Evolutionary conservation across 1,140 invertebrate genomes (phyloP).

Genomic region (Drosophila arawakana): DNA sequence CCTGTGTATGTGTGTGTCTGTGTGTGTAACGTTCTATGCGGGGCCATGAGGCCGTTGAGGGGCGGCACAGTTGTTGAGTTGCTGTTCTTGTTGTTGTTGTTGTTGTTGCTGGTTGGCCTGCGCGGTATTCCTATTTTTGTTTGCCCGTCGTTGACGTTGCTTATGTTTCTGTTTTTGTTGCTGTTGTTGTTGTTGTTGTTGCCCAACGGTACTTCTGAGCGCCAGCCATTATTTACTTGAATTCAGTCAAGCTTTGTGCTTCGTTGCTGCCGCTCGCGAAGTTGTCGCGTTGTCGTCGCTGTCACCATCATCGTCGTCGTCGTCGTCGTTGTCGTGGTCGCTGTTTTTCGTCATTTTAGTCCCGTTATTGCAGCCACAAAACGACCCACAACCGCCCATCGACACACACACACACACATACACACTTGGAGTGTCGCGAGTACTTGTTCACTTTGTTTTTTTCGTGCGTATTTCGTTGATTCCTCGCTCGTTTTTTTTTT

Average conservation of each 20-base stretch:
- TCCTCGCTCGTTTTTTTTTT: constrained; percentile 17
- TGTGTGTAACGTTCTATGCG: constrained; percentile 41
- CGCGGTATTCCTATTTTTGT: constrained; percentile 77
- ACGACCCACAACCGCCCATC: constrained; percentile 12
- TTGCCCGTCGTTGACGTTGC: constrained; percentile 50
- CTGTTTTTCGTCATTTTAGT: constrained; percentile 29
- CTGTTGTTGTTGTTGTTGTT: constrained; percentile 57
- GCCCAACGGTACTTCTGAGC: constrained; percentile 78
- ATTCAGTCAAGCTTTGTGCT: constrained; percentile 81
- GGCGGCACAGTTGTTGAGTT: constrained; percentile 43
- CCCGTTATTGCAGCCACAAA: constrained; percentile 45
- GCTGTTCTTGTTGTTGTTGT: constrained; percentile 42
- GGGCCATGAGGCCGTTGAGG: constrained; percentile 42
- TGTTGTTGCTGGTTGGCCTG: constrained; percentile 50
- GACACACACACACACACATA: not conserved
- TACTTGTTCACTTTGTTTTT: not conserved
- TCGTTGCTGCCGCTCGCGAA: constrained; percentile 76
- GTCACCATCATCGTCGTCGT: constrained; percentile 23
- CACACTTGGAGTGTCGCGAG: not conserved
- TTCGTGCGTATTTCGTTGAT: constrained; percentile 32
- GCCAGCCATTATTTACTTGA: constrained; percentile 67
- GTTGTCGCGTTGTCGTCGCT: constrained; percentile 50
- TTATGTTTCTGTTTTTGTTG: constrained; percentile 21
- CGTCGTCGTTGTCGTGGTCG: constrained; percentile 3
- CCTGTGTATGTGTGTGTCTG: constrained; percentile 25